These are phyloP conservation scores for Speoplatyrhinus poulsoni DNA, from an alignment of 2,113 vertebrate genomes.

Conservation along the genomic window DNA sequence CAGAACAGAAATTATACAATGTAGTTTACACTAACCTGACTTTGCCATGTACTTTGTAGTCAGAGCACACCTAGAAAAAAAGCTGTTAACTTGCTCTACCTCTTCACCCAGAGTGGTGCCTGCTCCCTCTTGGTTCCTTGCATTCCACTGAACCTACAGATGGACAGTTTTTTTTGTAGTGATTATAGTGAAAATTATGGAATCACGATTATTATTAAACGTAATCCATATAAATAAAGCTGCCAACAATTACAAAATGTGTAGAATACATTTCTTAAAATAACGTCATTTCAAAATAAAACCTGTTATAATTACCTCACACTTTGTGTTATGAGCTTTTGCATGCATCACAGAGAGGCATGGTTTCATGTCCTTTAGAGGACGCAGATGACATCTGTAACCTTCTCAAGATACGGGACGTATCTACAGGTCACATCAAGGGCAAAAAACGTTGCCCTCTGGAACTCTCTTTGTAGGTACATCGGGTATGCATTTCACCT, in stretches of 20 bases:
- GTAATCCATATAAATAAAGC: no score
- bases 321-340: slow-evolving; percentile 22
- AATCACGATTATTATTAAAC: no score
- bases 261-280: no score
- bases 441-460: slow-evolving; percentile 11
- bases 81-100: slow-evolving; percentile 7
- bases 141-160: slow-evolving; percentile 20
- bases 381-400: slow-evolving; percentile 17
- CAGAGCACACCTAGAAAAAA: neutral
- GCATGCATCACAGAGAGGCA: slow-evolving; percentile 22
- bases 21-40: neutral
- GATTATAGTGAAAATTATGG: no score
- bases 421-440: slow-evolving; percentile 27
- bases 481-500: slow-evolving; percentile 24
- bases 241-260: neutral
- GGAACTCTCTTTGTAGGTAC: slow-evolving; percentile 24
- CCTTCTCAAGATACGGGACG: slow-evolving; percentile 14
- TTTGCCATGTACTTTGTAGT: neutral
- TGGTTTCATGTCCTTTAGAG: slow-evolving; percentile 13
- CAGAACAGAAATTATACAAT: no score
- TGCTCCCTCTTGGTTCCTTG: slow-evolving; percentile 17
- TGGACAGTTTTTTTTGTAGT: neutral
- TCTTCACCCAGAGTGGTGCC: slow-evolving; percentile 8
- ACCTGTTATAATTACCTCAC: slow-evolving; percentile 7
- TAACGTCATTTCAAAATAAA: no score